Conservation (phyloP, 1,140 invertebrate genomes). For the Plectrocnemia conspersa region DNA sequence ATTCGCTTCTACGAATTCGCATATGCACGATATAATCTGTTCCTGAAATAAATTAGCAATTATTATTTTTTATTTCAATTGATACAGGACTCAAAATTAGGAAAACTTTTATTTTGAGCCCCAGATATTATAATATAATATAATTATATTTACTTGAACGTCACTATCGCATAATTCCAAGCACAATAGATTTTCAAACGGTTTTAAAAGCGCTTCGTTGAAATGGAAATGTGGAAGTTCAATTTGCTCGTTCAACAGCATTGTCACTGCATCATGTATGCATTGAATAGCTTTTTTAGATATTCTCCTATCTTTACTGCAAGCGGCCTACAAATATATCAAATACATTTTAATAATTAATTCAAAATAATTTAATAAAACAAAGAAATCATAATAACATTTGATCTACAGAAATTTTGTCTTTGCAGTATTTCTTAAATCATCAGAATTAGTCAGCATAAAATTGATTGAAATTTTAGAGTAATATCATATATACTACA, state of each 20-base stretch:
- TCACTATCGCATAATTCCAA: conserved; percentile 88
- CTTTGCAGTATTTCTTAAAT: too few relatives aligned
- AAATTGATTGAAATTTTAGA: too few relatives aligned
- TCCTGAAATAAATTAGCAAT: too few relatives aligned
- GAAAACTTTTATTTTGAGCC: conserved; percentile 2
- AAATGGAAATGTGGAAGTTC: conserved; percentile 92
- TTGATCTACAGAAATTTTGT: too few relatives aligned
- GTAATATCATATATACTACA: too few relatives aligned
- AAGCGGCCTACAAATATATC: conserved; percentile 76
- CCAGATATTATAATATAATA: neutral
- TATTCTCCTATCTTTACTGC: conserved; percentile 81
- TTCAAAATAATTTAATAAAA: conserved; percentile 1
- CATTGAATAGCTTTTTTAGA: conserved; percentile 91
- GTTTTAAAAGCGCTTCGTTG: conserved; percentile 90
- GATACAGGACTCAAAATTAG: too few relatives aligned
- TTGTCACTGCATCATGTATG: conserved; percentile 86
- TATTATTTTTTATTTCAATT: too few relatives aligned
- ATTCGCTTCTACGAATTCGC: conserved; percentile 92
- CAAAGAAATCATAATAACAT: neutral
- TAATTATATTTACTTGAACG: conserved; percentile 64
- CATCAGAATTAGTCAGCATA: too few relatives aligned
- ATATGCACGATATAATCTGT: conserved; percentile 90
- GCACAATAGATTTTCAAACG: conserved; percentile 90
- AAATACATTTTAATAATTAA: too few relatives aligned
- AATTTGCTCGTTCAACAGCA: conserved; percentile 79